phyloP scores from a whole-genome alignment of 2,797 vertebrate genomes.

The Channallabes apus region DNA sequence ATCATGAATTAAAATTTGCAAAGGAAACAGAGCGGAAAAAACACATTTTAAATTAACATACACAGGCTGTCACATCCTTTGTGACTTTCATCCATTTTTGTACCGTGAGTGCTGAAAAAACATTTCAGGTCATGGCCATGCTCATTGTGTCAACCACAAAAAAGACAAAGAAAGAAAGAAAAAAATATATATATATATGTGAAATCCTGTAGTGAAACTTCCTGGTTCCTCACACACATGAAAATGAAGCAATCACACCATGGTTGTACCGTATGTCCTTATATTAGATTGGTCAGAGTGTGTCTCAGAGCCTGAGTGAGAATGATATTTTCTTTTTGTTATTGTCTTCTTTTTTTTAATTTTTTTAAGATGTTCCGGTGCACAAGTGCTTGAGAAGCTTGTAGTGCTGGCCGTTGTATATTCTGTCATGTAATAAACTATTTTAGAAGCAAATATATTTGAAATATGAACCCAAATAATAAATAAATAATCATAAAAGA shows the following conservation, averaged over 20 bases:
- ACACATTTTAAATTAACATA: conserved; percentile 8
- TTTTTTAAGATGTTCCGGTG: conserved; percentile 48
- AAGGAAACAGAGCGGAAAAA: neutral
- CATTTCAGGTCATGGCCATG: neutral
- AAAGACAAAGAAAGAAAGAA: neutral
- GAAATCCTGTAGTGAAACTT: conserved; percentile 11
- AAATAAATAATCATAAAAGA: conserved; percentile 73
- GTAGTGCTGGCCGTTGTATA: conserved; percentile 70
- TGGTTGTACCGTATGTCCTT: conserved; percentile 27
- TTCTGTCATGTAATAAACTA: conserved; percentile 75
- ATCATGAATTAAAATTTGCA: neutral
- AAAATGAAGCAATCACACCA: conserved; percentile 20
- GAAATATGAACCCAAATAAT: conserved; percentile 74
- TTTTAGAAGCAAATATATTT: conserved; percentile 79
- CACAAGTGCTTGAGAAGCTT: conserved; percentile 57
- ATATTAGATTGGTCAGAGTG: conserved; percentile 33
- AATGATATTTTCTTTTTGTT: conserved; percentile 27
- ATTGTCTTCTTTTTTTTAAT: conserved; percentile 22
- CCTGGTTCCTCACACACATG: conserved; percentile 4
- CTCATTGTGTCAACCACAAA: neutral
- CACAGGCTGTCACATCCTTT: neutral
- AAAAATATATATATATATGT: neutral
- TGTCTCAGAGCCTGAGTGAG: conserved; percentile 35
- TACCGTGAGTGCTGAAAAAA: neutral
- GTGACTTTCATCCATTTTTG: neutral